These are phyloP conservation scores for Busseola fusca DNA, from an alignment of 2,888 invertebrate genomes.

Conservation along the genomic window DNA sequence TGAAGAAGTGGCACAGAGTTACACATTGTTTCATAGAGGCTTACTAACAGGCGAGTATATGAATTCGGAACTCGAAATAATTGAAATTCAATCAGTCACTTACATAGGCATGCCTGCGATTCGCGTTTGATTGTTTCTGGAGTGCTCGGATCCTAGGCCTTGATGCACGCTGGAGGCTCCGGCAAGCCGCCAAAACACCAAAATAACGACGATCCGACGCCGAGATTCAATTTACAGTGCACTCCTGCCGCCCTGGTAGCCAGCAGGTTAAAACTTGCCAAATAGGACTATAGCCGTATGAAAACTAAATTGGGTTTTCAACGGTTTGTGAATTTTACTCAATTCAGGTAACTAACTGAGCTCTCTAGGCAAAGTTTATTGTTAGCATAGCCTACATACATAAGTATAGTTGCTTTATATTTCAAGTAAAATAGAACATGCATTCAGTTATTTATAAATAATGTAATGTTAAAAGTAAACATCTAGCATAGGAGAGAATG, in stretches of 20 bases:
- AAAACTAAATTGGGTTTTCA: slow-evolving; percentile 61
- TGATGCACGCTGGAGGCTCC: slow-evolving; percentile 24
- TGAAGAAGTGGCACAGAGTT: slow-evolving; percentile 10
- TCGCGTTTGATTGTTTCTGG: slow-evolving; percentile 36
- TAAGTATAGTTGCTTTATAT: neutral
- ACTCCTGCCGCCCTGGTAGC: slow-evolving; percentile 70
- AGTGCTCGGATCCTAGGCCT: slow-evolving; percentile 22
- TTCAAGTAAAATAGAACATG: neutral
- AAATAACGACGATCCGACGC: slow-evolving; percentile 71
- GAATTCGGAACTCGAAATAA: slow-evolving; percentile 41
- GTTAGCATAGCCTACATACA: neutral
- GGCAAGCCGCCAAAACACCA: slow-evolving; percentile 59
- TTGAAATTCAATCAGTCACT: slow-evolving; percentile 51
- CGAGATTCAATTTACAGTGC: slow-evolving; percentile 80
- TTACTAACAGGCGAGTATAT: slow-evolving; percentile 10
- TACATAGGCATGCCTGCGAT: slow-evolving; percentile 21
- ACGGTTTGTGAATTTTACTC: slow-evolving; percentile 48
- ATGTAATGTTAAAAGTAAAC: neutral
- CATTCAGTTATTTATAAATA: neutral
- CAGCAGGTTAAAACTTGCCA: slow-evolving; percentile 74
- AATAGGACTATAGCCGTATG: slow-evolving; percentile 72
- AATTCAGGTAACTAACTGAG: slow-evolving; percentile 47
- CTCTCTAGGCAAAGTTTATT: neutral
- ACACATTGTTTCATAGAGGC: slow-evolving; percentile 7
- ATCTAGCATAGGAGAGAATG: no score